Evolutionary conservation across 2,797 vertebrate species (phyloP), one percentile per base, ranked within the genome.

Genomic region (Nothura maculosa): DNA sequence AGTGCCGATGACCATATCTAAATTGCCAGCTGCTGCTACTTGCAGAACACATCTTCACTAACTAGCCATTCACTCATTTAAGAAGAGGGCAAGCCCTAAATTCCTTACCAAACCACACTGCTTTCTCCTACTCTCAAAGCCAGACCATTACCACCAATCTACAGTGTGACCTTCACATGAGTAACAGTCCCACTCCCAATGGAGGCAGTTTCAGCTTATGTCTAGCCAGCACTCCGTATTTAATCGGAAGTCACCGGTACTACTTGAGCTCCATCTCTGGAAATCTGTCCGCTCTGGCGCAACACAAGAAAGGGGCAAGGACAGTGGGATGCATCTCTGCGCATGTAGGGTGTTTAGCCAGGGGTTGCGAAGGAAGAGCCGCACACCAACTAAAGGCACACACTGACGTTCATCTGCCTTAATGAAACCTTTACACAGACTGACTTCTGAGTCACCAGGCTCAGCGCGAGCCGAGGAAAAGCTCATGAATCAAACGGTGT

Each of bases 361-460:
- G 15, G 48, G 55, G n/a, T 28, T 27, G 15, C 15, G 4, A 20
- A 42, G 83, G 61, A 42, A 90, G 20, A 55, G 14, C 58, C 48
- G 21, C 17, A 0, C 48, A 36, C 90, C 48, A 67, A 90, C 85
- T 85, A 68, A 90, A 95, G 91, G 94, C 81, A 89, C 24, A 1
- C 8, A 81, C 87, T 95, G 94, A 95, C 86, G 58, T 93, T 92
- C 45, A 90, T 94, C 81, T 64, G 85, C 5, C 7, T 84, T 80
- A 95, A 79, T 28, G 68, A 94, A 93, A 80, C 81, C 85, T 48
- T 85, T 79, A 62, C 38, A 0, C 69, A 93, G 91, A 54, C 91
- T 52, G 30, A 82, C 88, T 76, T 96, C 95, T 94, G 95, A 96
- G 93, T 96, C 95, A 94, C 60, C 52, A 64, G 20, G 77, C 82